phyloP scores from a whole-genome alignment of 2,797 vertebrate species.

The Stomatorhinus walkeri region DNA sequence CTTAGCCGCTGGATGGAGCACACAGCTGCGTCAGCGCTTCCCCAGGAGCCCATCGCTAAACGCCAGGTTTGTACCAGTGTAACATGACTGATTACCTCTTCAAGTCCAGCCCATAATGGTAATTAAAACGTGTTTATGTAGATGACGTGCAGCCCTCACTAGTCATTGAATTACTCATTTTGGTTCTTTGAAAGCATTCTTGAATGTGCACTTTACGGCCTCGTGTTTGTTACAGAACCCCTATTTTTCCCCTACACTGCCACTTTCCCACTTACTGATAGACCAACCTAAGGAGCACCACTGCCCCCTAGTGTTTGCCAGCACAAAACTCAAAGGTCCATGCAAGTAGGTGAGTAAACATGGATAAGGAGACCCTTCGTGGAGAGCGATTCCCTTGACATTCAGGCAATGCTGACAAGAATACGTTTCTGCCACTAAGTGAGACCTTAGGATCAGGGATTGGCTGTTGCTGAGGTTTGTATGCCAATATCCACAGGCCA shows the following conservation, averaged over 20 bases:
- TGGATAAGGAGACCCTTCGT: not conserved
- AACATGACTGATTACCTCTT: not conserved
- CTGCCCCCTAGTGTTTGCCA: slow-evolving; percentile 14
- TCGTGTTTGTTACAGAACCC: not conserved
- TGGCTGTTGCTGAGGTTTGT: not conserved
- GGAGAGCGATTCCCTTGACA: not conserved
- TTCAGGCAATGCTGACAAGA: not conserved
- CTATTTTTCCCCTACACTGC: not conserved
- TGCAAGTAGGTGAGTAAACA: not conserved
- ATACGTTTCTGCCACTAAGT: not conserved
- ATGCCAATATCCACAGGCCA: not conserved
- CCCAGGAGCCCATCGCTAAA: not conserved
- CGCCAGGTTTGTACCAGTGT: not conserved
- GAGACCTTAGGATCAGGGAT: not conserved
- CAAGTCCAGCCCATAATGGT: not conserved
- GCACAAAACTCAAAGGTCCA: not conserved
- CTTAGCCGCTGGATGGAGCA: not conserved
- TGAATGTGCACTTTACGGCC: not conserved
- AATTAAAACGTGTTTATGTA: slow-evolving; percentile 3
- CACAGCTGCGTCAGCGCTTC: not conserved
- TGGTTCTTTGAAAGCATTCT: not conserved
- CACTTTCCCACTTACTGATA: not conserved
- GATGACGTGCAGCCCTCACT: not conserved
- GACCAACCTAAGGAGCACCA: not conserved
- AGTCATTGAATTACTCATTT: slow-evolving; percentile 1